These are phyloP conservation scores for Macaria liturata DNA, from an alignment of 2,888 invertebrate genomes.

Conservation along the genomic window DNA sequence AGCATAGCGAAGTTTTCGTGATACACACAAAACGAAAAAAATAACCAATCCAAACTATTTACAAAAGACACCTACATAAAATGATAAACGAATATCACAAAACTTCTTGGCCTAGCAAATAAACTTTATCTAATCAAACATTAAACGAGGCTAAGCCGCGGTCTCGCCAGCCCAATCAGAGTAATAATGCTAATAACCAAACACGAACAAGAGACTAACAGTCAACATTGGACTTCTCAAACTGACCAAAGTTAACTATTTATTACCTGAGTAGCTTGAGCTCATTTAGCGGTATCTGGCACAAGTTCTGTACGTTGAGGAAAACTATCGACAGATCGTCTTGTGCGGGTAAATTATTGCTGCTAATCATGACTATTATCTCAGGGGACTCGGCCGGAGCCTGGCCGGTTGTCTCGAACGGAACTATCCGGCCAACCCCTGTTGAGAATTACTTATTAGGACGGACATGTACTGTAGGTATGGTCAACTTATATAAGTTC, in stretches of 20 bases:
- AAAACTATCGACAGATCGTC: conserved; percentile 68
- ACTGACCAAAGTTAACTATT: conserved; percentile 21
- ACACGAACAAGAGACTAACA: conserved; percentile 11
- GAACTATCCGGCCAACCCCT: conserved; percentile 64
- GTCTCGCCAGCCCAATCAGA: conserved; percentile 12
- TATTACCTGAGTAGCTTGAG: conserved; percentile 55
- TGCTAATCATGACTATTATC: conserved; percentile 61
- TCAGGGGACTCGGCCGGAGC: conserved; percentile 54
- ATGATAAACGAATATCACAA: too few species aligned
- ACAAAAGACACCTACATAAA: too few species aligned
- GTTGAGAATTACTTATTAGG: conserved; percentile 28
- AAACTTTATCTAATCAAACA: neutral
- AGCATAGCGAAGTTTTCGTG: too few species aligned
- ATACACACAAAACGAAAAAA: too few species aligned
- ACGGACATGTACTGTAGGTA: too few species aligned
- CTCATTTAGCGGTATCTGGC: conserved; percentile 53
- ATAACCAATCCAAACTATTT: too few species aligned
- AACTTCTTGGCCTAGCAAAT: too few species aligned
- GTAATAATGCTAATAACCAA: conserved; percentile 14
- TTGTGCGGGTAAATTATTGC: conserved; percentile 60
- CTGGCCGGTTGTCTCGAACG: conserved; percentile 53
- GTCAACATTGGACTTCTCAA: conserved; percentile 6
- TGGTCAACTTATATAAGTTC: too few species aligned
- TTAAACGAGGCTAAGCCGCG: neutral
- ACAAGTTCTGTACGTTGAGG: conserved; percentile 59